Evolutionary conservation across 2,888 invertebrate species (phyloP).

Genomic region (Drosophila falleni): DNA sequence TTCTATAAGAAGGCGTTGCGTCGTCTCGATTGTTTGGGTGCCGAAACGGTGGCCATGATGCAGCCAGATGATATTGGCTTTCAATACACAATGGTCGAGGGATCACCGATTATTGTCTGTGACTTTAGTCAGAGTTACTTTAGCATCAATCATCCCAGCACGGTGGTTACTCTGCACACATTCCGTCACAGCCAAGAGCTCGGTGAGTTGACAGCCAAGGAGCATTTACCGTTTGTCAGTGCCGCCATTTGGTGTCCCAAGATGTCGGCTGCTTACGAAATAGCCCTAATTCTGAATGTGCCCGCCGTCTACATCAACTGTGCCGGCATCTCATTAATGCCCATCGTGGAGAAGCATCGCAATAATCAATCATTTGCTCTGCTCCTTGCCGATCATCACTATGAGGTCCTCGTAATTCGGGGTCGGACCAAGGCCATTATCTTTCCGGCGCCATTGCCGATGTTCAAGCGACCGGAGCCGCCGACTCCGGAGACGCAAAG

Average conservation of each 20-base stretch:
- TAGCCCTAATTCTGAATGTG: constrained; percentile 38
- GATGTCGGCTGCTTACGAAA: constrained; percentile 57
- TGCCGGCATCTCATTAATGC: constrained; percentile 25
- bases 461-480: not conserved
- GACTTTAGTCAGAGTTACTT: constrained; percentile 63
- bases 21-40: constrained; percentile 45
- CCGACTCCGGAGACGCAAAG: not conserved
- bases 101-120: constrained; percentile 59
- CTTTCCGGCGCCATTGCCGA: constrained; percentile 46
- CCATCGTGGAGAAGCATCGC: constrained; percentile 24
- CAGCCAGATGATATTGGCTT: constrained; percentile 55
- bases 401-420: constrained; percentile 37
- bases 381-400: constrained; percentile 44
- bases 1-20: constrained; percentile 34
- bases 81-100: constrained; percentile 41
- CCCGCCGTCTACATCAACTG: constrained; percentile 58
- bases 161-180: constrained; percentile 67
- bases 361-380: constrained; percentile 20
- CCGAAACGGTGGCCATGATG: constrained; percentile 51
- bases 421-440: constrained; percentile 36
- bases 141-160: constrained; percentile 44
- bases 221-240: constrained; percentile 45
- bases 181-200: constrained; percentile 55
- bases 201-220: constrained; percentile 26
- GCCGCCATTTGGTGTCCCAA: constrained; percentile 61